Percentiles rank a stretch among this genome's conserved stretches.
These are phyloP conservation scores for Trogon surrucura DNA, from an alignment of 2,113 vertebrate genomes.

Conservation along the genomic window DNA sequence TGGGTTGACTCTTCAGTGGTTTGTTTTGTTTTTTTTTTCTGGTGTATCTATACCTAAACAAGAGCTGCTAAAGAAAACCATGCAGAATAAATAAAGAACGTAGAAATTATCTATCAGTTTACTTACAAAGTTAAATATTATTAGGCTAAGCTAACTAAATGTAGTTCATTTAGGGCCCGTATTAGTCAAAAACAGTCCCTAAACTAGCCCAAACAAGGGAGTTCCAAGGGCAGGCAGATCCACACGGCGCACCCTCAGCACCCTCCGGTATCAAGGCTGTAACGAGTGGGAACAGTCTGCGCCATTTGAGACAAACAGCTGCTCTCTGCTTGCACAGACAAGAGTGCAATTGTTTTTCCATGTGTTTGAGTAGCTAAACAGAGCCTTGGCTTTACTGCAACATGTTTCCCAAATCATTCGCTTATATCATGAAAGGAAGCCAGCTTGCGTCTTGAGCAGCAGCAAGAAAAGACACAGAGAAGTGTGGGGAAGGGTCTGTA, in stretches of 20 bases:
- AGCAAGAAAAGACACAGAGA: neutral
- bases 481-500: neutral
- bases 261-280: neutral
- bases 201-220: neutral
- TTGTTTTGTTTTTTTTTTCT: neutral
- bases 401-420: neutral
- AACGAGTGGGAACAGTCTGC: neutral
- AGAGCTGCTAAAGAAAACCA: neutral
- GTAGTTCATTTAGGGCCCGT: neutral
- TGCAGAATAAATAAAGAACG: neutral
- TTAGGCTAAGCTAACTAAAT: neutral
- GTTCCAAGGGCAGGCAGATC: neutral
- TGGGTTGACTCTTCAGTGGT: neutral
- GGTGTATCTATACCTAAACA: neutral
- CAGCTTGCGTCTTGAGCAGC: constrained; percentile 3
- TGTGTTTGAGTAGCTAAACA: constrained; percentile 45
- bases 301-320: constrained; percentile 41
- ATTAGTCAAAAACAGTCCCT: neutral
- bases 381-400: constrained; percentile 36
- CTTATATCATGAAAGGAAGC: constrained; percentile 27
- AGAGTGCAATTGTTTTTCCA: constrained; percentile 60
- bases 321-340: constrained; percentile 55
- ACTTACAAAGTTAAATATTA: neutral
- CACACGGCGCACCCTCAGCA: neutral
- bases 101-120: neutral